phyloP scores from a whole-genome alignment of 2,797 vertebrate genomes.

The Bufotes viridis region DNA sequence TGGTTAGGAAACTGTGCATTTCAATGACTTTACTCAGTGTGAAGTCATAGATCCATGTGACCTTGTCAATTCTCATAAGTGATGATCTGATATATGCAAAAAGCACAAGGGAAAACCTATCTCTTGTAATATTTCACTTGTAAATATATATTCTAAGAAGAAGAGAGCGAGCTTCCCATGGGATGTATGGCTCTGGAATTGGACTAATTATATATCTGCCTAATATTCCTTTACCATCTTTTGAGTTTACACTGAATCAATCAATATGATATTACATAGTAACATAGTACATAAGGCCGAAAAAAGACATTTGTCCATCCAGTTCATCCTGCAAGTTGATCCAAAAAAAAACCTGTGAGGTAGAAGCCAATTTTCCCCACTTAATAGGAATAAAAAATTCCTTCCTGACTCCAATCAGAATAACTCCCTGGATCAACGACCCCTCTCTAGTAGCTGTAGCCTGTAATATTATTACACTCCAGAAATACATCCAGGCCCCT shows the following conservation, averaged over 20 bases:
- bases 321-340: too few species aligned
- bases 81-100: constrained; percentile 42
- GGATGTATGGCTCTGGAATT: not conserved
- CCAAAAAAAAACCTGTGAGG: too few species aligned
- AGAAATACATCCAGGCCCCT: too few species aligned
- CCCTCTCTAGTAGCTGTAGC: too few species aligned
- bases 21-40: not conserved
- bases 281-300: too few species aligned
- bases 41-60: constrained; percentile 11
- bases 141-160: constrained; percentile 44
- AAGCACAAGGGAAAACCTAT: constrained; percentile 29
- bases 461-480: too few species aligned
- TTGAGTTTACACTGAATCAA: not conserved
- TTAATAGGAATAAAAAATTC: too few species aligned
- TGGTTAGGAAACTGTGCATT: constrained; percentile 1
- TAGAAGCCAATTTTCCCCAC: too few species aligned
- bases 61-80: constrained; percentile 36
- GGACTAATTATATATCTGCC: constrained; percentile 12
- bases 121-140: constrained; percentile 39
- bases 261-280: not conserved
- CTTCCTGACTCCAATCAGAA: too few species aligned
- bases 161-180: constrained; percentile 5
- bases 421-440: too few species aligned
- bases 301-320: too few species aligned
- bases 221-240: constrained; percentile 22